A percentile compares a stretch with the other conserved stretches of the same genome.
These are phyloP conservation scores for Lycodopsis pacificus DNA, from an alignment of 2,797 vertebrate species.

Conservation along the genomic window DNA sequence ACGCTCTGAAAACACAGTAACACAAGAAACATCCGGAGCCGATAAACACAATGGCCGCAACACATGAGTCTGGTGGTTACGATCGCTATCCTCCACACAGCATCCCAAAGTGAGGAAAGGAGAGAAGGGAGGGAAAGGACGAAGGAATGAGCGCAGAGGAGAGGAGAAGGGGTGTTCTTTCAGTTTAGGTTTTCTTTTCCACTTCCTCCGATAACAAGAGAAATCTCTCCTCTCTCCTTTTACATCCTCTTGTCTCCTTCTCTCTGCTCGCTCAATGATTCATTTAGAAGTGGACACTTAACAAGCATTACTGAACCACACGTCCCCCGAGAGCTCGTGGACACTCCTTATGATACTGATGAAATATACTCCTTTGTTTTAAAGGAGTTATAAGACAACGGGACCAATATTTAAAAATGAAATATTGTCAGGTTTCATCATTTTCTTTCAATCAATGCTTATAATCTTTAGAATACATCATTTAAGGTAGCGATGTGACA, in stretches of 20 bases:
- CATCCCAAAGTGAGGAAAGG: slow-evolving; percentile 42
- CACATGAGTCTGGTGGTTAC: slow-evolving; percentile 44
- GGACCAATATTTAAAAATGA: neutral
- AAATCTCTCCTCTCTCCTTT: slow-evolving; percentile 12
- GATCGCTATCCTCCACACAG: slow-evolving; percentile 57
- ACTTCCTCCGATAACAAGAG: slow-evolving; percentile 48
- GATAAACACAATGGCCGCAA: slow-evolving; percentile 64
- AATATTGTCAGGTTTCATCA: neutral
- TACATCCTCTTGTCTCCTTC: neutral
- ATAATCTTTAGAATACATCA: no score
- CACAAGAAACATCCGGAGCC: slow-evolving; percentile 64
- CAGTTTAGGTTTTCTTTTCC: slow-evolving; percentile 41
- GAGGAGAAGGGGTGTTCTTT: slow-evolving; percentile 33
- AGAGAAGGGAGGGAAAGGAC: slow-evolving; percentile 44
- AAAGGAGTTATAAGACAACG: neutral
- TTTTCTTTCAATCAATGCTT: no score
- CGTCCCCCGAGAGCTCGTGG: neutral
- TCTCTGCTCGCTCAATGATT: neutral
- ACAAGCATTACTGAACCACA: slow-evolving; percentile 19
- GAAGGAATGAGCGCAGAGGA: slow-evolving; percentile 25
- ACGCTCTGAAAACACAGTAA: slow-evolving; percentile 47
- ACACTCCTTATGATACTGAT: neutral
- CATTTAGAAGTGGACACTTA: neutral
- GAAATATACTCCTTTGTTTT: neutral
- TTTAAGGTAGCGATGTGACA: no score